Percentiles rank a stretch among this genome's conserved stretches.
Evolutionary conservation across 2,888 invertebrate species (phyloP).

Genomic region (Thecophora atra): DNA sequence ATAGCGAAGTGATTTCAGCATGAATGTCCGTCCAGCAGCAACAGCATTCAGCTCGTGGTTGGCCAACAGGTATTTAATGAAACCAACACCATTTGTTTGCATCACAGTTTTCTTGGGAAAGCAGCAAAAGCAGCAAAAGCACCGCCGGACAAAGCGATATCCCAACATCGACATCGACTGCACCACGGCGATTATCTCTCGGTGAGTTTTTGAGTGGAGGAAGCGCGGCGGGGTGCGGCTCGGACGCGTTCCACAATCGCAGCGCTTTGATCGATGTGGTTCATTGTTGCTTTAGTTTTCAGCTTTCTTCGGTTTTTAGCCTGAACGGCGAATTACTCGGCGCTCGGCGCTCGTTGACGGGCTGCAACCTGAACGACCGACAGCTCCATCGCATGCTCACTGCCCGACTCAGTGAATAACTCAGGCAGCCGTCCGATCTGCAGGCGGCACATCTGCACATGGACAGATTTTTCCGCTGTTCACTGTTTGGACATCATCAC

Average conservation of each 20-base stretch:
- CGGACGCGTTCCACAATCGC: not conserved
- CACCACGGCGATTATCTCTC: not conserved
- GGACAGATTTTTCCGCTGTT: not conserved
- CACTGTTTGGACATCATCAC: not conserved
- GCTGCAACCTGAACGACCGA: not conserved
- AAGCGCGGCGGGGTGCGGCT: no score
- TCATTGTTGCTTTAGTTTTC: not conserved
- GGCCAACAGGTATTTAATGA: not conserved
- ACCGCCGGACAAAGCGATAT: not conserved
- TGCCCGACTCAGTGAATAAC: not conserved
- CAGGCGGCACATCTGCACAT: not conserved
- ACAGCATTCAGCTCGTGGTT: not conserved
- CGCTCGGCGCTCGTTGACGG: not conserved
- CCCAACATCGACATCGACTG: not conserved
- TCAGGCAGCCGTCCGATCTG: constrained; percentile 9
- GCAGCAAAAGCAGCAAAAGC: not conserved
- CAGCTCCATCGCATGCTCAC: not conserved
- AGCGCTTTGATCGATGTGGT: not conserved
- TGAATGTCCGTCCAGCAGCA: not conserved
- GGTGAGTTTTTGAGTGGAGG: no score
- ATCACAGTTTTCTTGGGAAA: not conserved
- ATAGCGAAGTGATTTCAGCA: not conserved
- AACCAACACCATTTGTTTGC: not conserved
- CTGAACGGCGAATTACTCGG: not conserved
- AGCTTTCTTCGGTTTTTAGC: not conserved